Percentiles rank a stretch among this genome's conserved stretches.
phyloP scores from a whole-genome alignment of 2,113 vertebrate genomes.

The Sarotherodon lohbergeri region DNA sequence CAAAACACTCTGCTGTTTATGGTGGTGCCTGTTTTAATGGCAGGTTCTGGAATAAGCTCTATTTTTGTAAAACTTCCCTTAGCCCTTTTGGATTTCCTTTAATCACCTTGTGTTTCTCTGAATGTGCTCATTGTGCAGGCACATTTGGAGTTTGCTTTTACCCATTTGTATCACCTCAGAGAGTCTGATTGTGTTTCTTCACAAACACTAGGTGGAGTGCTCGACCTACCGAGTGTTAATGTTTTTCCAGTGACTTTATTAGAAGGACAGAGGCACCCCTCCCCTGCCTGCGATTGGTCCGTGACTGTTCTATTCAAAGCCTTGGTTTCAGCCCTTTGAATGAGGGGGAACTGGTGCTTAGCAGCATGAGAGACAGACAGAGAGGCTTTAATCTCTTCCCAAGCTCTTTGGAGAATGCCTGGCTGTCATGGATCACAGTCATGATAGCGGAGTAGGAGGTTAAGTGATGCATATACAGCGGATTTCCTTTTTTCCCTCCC shows the following conservation, averaged over 20 bases:
- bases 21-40: background rate
- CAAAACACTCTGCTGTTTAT: background rate
- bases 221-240: background rate
- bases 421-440: slow-evolving; percentile 34
- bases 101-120: background rate
- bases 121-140: background rate
- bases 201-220: slow-evolving; percentile 39
- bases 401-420: background rate
- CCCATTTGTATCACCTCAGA: background rate
- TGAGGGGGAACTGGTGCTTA: slow-evolving; percentile 15
- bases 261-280: slow-evolving; percentile 8
- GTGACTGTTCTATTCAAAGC: slow-evolving; percentile 31
- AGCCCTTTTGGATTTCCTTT: background rate
- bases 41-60: fast-evolving
- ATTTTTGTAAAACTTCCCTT: background rate
- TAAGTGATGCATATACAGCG: background rate
- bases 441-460: background rate
- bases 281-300: slow-evolving; percentile 41
- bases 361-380: background rate
- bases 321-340: slow-evolving; percentile 10
- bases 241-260: background rate
- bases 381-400: slow-evolving; percentile 29
- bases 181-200: background rate
- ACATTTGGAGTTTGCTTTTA: background rate
- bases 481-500: background rate